Conservation (phyloP, 2,888 invertebrate species). For the Abrostola triplasia region DNA sequence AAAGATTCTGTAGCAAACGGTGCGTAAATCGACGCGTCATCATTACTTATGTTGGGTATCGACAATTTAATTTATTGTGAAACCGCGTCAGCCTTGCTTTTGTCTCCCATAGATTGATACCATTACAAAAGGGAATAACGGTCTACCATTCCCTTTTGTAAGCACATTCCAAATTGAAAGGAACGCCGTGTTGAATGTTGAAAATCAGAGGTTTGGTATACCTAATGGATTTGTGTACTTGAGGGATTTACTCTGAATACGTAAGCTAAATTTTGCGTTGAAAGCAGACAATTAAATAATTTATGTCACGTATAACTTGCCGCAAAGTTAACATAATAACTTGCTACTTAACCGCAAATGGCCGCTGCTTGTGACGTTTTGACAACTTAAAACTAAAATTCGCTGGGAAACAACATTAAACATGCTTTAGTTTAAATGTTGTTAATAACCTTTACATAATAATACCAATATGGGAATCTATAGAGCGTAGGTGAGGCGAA, state of each 20-base stretch:
- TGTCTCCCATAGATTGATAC: constrained; percentile 56
- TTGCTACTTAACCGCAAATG: constrained; percentile 14
- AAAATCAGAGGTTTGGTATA: constrained; percentile 53
- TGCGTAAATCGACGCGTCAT: constrained; percentile 32
- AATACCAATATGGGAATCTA: constrained; percentile 12
- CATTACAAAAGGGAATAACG: constrained; percentile 54
- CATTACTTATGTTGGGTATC: constrained; percentile 45
- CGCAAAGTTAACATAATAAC: constrained; percentile 22
- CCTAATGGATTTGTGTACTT: constrained; percentile 44
- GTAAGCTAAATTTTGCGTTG: constrained; percentile 21
- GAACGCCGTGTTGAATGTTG: constrained; percentile 45
- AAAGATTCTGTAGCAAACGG: constrained; percentile 33
- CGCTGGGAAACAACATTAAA: constrained; percentile 11
- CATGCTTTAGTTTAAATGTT: background rate
- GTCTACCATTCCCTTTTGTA: constrained; percentile 55
- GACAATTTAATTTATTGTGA: constrained; percentile 57
- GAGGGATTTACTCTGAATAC: constrained; percentile 24
- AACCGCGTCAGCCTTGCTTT: constrained; percentile 43
- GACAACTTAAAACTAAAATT: constrained; percentile 35
- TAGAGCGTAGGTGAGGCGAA: constrained; percentile 54
- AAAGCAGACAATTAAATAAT: constrained; percentile 20
- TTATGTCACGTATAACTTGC: constrained; percentile 16
- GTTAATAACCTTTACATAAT: constrained; percentile 8
- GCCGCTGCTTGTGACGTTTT: constrained; percentile 40
- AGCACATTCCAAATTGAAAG: constrained; percentile 59